These are phyloP conservation scores for Phorcus lineatus DNA, from an alignment of 2,888 invertebrate genomes.

Conservation along the genomic window DNA sequence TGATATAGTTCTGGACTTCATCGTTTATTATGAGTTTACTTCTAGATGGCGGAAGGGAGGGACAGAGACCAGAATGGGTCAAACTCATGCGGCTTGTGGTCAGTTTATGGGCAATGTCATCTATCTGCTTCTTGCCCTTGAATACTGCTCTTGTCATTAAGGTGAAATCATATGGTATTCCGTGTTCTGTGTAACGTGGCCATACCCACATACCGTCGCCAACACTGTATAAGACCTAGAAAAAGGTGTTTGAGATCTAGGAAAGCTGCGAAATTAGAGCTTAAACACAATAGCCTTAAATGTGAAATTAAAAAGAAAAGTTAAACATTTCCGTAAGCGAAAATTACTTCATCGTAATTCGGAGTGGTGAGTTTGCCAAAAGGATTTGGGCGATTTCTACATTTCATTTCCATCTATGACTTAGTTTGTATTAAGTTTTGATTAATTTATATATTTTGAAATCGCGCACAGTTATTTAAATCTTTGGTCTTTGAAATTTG, in stretches of 20 bases:
- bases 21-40: slow-evolving; percentile 70
- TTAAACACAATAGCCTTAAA: too few relatives aligned
- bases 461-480: too few relatives aligned
- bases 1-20: slow-evolving; percentile 75
- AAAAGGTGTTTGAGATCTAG: not conserved
- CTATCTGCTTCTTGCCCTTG: not conserved
- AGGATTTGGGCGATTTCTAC: too few relatives aligned
- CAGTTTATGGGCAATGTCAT: not conserved
- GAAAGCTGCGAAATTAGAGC: too few relatives aligned
- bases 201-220: not conserved
- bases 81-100: not conserved
- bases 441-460: too few relatives aligned
- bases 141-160: not conserved
- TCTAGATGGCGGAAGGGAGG: not conserved
- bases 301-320: too few relatives aligned
- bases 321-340: too few relatives aligned
- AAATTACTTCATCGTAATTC: too few relatives aligned
- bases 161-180: not conserved
- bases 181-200: not conserved
- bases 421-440: too few relatives aligned
- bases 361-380: too few relatives aligned
- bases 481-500: too few relatives aligned
- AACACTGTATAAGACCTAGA: not conserved
- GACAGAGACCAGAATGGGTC: not conserved
- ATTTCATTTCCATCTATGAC: too few relatives aligned